These are phyloP conservation scores for Rhinophrynus dorsalis DNA, from an alignment of 2,797 vertebrate genomes.

Conservation along the genomic window DNA sequence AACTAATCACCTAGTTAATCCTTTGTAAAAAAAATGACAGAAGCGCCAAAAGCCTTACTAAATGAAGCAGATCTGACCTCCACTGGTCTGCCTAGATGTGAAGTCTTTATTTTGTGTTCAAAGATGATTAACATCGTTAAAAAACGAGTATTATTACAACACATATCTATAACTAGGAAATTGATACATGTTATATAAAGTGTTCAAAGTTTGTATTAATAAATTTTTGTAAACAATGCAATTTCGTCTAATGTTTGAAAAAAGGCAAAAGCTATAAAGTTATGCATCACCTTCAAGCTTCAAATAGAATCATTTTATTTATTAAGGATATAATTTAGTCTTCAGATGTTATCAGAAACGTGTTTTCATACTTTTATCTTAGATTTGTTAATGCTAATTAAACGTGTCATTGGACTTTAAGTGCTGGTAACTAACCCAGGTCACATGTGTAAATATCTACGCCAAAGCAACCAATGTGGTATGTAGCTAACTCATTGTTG, in stretches of 20 bases:
- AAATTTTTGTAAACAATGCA: slow-evolving; percentile 99
- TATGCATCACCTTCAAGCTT: slow-evolving; percentile 51
- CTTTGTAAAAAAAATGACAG: slow-evolving; percentile 79
- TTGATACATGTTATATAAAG: slow-evolving; percentile 93
- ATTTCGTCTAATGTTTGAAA: slow-evolving; percentile 90
- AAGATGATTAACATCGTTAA: slow-evolving; percentile 71
- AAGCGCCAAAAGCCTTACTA: slow-evolving; percentile 94
- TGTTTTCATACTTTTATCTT: slow-evolving; percentile 22
- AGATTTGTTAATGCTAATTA: slow-evolving; percentile 17
- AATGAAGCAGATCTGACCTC: slow-evolving; percentile 72
- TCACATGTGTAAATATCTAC: slow-evolving; percentile 29
- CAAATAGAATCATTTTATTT: slow-evolving; percentile 46
- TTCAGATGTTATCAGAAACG: slow-evolving; percentile 10
- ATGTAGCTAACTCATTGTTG: too few species aligned
- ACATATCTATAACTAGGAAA: slow-evolving; percentile 83
- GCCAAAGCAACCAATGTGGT: slow-evolving; percentile 25
- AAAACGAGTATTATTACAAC: slow-evolving; percentile 72
- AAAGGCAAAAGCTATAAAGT: slow-evolving; percentile 54
- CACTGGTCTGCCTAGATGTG: slow-evolving; percentile 75
- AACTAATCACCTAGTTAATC: slow-evolving; percentile 68
- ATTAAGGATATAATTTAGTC: slow-evolving; percentile 48
- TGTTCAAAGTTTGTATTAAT: slow-evolving; percentile 99
- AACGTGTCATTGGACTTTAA: slow-evolving; percentile 21
- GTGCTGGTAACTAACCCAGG: slow-evolving; percentile 14
- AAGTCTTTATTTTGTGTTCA: slow-evolving; percentile 79